These are phyloP conservation scores for Drosophila nr. fundita DNA, from an alignment of 2,888 invertebrate genomes.

Conservation along the genomic window DNA sequence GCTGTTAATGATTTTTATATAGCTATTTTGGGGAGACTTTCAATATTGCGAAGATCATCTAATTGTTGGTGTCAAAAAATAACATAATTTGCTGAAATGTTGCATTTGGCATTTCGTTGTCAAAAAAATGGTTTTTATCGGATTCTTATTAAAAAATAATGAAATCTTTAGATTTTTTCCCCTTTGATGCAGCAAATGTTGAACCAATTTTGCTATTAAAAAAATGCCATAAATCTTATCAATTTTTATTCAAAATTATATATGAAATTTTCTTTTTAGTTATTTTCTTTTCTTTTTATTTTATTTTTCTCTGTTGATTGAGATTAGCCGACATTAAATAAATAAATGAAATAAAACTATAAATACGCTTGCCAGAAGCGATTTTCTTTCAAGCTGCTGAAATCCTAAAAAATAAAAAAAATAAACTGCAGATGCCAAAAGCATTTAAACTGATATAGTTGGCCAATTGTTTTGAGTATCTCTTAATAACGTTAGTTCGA, in stretches of 20 bases:
- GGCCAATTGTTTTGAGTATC: background rate
- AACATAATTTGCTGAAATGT: background rate
- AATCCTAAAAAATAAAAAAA: background rate
- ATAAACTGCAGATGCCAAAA: background rate
- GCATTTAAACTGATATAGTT: background rate
- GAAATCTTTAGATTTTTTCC: too few species aligned
- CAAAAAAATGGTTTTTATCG: background rate
- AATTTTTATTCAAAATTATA: background rate
- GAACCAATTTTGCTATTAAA: too few species aligned
- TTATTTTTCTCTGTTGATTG: background rate
- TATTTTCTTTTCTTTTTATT: background rate
- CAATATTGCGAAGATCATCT: background rate
- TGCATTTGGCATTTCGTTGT: background rate
- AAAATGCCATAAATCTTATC: background rate
- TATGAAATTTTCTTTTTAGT: background rate
- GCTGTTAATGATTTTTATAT: slow-evolving; percentile 42
- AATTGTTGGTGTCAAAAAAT: background rate
- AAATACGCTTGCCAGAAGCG: background rate
- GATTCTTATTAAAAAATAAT: too few species aligned
- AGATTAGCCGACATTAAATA: background rate
- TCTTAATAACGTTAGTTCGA: background rate
- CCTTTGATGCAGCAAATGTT: too few species aligned
- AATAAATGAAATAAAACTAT: background rate
- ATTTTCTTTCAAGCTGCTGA: background rate
- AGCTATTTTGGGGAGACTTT: slow-evolving; percentile 1